Evolutionary conservation across 2,113 vertebrate species (phyloP).

Genomic region (Quiscalus mexicanus): DNA sequence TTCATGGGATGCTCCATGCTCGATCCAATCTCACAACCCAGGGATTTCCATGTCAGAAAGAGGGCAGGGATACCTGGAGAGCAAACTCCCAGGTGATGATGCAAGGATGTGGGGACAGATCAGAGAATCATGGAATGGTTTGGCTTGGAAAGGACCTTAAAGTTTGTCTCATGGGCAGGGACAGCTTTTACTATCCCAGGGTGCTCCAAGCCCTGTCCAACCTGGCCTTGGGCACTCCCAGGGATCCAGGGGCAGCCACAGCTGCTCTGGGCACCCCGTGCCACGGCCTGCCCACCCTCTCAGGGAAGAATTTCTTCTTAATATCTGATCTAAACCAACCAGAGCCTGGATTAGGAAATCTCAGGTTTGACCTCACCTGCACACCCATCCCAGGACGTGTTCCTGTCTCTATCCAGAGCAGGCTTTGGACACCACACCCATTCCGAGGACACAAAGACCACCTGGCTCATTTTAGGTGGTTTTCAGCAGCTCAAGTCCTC

Average conservation of each 20-base stretch:
- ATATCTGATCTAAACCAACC: neutral
- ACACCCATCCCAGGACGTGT: rapidly evolving
- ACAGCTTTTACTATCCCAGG: neutral
- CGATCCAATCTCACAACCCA: neutral
- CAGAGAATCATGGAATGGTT: neutral
- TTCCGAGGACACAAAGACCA: rapidly evolving
- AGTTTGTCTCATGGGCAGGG: neutral
- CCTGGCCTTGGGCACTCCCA: neutral
- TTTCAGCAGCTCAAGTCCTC: neutral
- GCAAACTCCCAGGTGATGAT: neutral
- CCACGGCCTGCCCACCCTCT: rapidly evolving
- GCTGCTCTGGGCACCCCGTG: neutral
- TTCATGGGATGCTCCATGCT: neutral
- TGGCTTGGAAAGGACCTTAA: neutral
- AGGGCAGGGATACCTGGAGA: neutral
- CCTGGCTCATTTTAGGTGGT: rapidly evolving
- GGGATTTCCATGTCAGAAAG: neutral
- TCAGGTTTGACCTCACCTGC: neutral
- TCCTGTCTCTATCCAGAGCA: neutral
- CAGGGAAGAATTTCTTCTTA: neutral
- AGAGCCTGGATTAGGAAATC: neutral
- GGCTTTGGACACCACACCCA: neutral
- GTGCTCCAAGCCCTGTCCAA: rapidly evolving
- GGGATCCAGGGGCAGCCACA: neutral
- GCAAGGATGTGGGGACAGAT: neutral